Conservation (phyloP, 1,140 invertebrate species). For the Copidosoma floridanum region DNA sequence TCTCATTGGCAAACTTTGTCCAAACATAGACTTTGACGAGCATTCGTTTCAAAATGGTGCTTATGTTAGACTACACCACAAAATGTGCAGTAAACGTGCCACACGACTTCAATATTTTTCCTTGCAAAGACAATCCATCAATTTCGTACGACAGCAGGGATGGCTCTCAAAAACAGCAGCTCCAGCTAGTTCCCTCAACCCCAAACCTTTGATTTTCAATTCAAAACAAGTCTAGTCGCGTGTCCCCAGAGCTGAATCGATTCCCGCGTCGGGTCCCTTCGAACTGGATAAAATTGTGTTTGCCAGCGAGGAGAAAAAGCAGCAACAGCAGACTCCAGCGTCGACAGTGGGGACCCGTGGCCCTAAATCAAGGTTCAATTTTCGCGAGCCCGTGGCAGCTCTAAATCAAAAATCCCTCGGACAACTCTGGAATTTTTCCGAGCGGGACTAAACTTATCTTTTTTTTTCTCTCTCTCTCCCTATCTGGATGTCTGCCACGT, state of each 20-base stretch:
- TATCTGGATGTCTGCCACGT: not conserved
- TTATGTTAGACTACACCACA: too few relatives aligned
- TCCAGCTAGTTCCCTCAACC: too few relatives aligned
- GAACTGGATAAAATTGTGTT: slow-evolving; percentile 6
- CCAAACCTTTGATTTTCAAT: not conserved
- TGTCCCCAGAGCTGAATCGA: too few relatives aligned
- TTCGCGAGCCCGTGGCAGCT: not conserved
- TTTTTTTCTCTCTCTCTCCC: not conserved
- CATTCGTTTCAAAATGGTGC: too few relatives aligned
- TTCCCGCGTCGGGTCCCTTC: not conserved
- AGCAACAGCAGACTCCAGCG: not conserved
- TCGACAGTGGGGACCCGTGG: not conserved
- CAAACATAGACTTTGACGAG: too few relatives aligned
- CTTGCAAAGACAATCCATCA: too few relatives aligned
- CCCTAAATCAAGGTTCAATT: slow-evolving; percentile 12
- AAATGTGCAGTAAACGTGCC: too few relatives aligned
- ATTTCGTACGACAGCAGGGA: too few relatives aligned
- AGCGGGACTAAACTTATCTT: slow-evolving; percentile 6
- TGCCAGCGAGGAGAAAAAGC: too few relatives aligned
- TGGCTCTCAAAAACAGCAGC: too few relatives aligned
- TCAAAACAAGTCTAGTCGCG: slow-evolving; percentile 1
- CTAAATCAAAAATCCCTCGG: slow-evolving; percentile 7
- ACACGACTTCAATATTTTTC: too few relatives aligned
- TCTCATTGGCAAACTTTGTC: too few relatives aligned
- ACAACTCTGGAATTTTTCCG: not conserved